Conservation (phyloP, 2,113 vertebrate genomes). For the Geococcyx californianus region DNA sequence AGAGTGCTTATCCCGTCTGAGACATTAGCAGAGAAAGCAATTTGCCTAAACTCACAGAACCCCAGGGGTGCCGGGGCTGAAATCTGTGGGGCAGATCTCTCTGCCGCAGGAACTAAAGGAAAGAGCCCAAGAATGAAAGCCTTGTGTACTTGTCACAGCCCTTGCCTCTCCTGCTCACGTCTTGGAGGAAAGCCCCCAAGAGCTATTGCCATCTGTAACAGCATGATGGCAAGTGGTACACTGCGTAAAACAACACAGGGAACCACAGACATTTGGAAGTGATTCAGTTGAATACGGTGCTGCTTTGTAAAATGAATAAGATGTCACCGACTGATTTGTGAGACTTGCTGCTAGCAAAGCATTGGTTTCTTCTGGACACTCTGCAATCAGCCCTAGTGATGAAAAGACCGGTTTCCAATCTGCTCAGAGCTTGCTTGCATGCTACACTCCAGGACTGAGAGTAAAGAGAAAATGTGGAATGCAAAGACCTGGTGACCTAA, state of each 20-base stretch:
- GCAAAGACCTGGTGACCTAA: conserved; percentile 11
- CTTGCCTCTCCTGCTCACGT: conserved; percentile 30
- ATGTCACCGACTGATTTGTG: neutral
- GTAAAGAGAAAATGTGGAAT: neutral
- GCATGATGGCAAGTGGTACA: conserved; percentile 31
- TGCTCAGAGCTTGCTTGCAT: neutral
- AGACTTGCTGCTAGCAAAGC: neutral
- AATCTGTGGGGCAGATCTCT: neutral
- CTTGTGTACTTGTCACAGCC: conserved; percentile 28
- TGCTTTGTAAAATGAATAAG: neutral
- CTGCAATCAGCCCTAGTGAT: neutral
- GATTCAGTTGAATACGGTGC: conserved; percentile 30
- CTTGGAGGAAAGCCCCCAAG: conserved; percentile 46
- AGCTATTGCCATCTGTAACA: conserved; percentile 54
- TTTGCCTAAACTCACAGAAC: neutral
- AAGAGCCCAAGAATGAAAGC: neutral
- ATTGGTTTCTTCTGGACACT: neutral
- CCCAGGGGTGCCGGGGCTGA: neutral
- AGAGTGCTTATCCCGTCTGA: neutral
- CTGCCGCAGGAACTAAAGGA: neutral
- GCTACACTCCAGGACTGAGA: neutral
- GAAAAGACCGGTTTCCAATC: neutral
- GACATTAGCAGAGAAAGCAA: neutral
- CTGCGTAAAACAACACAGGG: conserved; percentile 34
- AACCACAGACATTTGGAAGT: conserved; percentile 54